Evolutionary conservation across 2,113 vertebrate species (phyloP).

Genomic region (Tetraodon nigroviridis): DNA sequence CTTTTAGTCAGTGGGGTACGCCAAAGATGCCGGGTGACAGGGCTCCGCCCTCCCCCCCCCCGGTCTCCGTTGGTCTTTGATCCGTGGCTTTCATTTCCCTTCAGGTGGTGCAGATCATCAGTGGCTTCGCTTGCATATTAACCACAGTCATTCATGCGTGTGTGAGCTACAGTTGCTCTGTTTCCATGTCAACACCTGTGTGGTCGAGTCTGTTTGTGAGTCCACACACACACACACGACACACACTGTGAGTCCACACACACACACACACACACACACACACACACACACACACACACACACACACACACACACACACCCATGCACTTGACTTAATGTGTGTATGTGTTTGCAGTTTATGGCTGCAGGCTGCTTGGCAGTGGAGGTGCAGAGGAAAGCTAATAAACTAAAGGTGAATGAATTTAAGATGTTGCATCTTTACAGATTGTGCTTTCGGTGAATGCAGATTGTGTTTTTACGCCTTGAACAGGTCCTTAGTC

Average conservation of each 20-base stretch:
- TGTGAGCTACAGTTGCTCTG: constrained; percentile 64
- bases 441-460: too few species aligned
- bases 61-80: not conserved
- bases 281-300: not conserved
- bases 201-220: constrained; percentile 70
- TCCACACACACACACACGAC: constrained; percentile 8
- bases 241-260: too few species aligned
- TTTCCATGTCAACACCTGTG: constrained; percentile 61
- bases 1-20: constrained; percentile 63
- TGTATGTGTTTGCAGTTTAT: constrained; percentile 63
- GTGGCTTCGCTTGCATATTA: constrained; percentile 56
- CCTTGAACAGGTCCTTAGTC: constrained; percentile 52
- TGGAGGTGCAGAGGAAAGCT: constrained; percentile 66
- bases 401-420: constrained; percentile 59
- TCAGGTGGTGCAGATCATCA: constrained; percentile 67
- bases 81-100: not conserved
- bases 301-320: not conserved
- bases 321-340: not conserved
- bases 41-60: constrained; percentile 3
- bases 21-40: constrained; percentile 31
- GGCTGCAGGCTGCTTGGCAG: constrained; percentile 58
- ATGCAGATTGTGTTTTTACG: not conserved
- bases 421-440: too few species aligned
- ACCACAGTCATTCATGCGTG: constrained; percentile 63
- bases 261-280: not conserved